Base-by-base conservation (phyloP, 2,797 vertebrate species). In the Pangasius macronema region DNA sequence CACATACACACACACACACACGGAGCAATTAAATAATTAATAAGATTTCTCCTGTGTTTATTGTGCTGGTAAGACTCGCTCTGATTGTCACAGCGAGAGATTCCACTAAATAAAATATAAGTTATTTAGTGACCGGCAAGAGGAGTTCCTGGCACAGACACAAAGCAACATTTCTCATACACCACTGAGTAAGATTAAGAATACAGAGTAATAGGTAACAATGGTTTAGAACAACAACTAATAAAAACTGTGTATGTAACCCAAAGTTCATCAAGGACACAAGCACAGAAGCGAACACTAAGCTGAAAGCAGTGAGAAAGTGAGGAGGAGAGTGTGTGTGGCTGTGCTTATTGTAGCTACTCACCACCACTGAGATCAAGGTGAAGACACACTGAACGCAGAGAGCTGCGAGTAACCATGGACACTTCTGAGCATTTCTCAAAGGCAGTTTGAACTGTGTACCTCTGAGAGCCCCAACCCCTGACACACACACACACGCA, bases 11-110 rank as follows among this genome's bases (percentile, higher is more conserved):
- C 83, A 85, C 83, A 75, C 73, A 49, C 68, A 9, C 84, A 77
- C 67, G 85, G 75, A 86, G 77, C 63, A 85, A 89, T 89, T 89
- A 61, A 90, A 83, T 88, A 88, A 88, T 80, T 77, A 63, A 91
- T 88, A 85, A 72, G 72, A 16, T n/a, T 42, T n/a, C 59, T 88
- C 53, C 30, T 87, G 79, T 70, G 75, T 88, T 72, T 76, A 85
- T 85, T 51, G 82, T 82, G 7, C 72, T 49, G 42, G 55, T 33
- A 51, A 20, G 55, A 65, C 57, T 76, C 20, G 42, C 84, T 85
- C 51, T 89, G 84, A 89, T 86, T 89, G 46, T 87, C 82, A 79
- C 51, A 51, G 46, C 39, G 73, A 88, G 55, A 83, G 57, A 24
- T 75, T 86, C 72, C 20, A 70, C 51, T 86, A 42, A 65, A 75